These are phyloP conservation scores for Morelia viridis DNA, from an alignment of 2,797 vertebrate species.

Conservation along the genomic window DNA sequence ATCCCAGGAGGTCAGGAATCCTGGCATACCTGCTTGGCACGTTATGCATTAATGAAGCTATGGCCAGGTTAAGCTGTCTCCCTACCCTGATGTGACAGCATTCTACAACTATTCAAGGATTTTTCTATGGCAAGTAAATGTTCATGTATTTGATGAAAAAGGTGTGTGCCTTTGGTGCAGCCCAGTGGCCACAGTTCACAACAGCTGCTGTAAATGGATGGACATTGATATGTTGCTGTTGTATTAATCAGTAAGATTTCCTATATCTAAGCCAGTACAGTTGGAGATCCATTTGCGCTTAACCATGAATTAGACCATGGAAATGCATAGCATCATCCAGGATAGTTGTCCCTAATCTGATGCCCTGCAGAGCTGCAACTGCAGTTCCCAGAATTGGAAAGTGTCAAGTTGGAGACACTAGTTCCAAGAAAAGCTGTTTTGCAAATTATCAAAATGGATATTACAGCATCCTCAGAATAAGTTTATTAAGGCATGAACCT, in stretches of 20 bases:
- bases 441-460: background rate
- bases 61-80: background rate
- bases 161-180: background rate
- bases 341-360: background rate
- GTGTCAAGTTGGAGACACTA: background rate
- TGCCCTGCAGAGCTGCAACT: background rate
- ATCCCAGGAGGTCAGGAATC: background rate
- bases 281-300: background rate
- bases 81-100: background rate
- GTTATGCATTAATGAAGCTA: background rate
- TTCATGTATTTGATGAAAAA: background rate
- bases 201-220: background rate
- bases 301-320: background rate
- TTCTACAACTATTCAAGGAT: background rate
- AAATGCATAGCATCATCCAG: background rate
- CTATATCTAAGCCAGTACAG: background rate
- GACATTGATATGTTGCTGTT: background rate
- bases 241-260: background rate
- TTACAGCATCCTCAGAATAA: background rate
- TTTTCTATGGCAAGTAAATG: background rate
- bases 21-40: background rate
- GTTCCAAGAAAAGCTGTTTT: background rate
- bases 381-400: background rate
- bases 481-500: background rate
- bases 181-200: background rate